Evolutionary conservation across 2,888 invertebrate genomes (phyloP).

Genomic region (Stenolophus ochropezus): DNA sequence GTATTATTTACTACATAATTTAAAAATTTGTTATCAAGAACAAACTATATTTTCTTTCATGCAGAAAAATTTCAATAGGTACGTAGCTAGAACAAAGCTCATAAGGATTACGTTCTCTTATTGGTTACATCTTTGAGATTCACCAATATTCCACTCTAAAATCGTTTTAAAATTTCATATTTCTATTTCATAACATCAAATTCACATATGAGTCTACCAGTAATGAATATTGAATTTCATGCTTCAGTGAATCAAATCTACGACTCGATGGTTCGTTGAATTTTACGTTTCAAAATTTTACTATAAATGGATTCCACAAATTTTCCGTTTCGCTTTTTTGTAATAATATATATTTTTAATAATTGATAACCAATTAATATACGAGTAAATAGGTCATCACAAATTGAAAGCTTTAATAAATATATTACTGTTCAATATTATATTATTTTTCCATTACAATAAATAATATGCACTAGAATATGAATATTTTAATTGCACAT

Average conservation of each 20-base stretch:
- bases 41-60: too few relatives aligned
- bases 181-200: too few relatives aligned
- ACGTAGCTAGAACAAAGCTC: too few relatives aligned
- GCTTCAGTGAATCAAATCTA: not conserved
- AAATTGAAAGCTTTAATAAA: not conserved
- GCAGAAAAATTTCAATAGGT: too few relatives aligned
- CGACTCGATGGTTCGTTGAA: not conserved
- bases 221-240: not conserved
- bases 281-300: not conserved
- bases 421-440: not conserved
- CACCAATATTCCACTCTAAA: too few relatives aligned
- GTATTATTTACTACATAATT: too few relatives aligned
- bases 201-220: not conserved
- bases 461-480: too few relatives aligned
- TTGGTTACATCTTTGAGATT: too few relatives aligned
- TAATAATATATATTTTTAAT: not conserved
- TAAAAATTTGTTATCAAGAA: too few relatives aligned
- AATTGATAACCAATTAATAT: not conserved
- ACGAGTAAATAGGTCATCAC: not conserved
- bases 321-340: not conserved
- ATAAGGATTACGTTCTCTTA: too few relatives aligned
- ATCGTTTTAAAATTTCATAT: too few relatives aligned
- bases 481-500: too few relatives aligned
- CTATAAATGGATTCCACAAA: not conserved
- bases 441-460: not conserved